phyloP scores from a whole-genome alignment of 1,140 invertebrate species.

The Orchestia grillus region DNA sequence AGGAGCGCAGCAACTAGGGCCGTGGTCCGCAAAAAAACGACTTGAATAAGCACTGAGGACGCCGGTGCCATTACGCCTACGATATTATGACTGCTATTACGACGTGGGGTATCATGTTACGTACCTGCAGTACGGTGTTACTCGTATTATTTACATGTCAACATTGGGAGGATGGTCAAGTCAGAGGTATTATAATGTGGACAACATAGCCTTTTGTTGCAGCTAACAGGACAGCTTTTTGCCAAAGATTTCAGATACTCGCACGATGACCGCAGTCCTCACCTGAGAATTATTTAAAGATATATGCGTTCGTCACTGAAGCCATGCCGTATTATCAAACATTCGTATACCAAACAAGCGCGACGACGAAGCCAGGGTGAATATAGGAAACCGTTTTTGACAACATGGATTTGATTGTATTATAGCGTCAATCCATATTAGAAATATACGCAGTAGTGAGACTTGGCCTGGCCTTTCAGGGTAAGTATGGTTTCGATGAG shows the following conservation, averaged over 20 bases:
- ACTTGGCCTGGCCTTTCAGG: too few species aligned
- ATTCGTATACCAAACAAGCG: too few species aligned
- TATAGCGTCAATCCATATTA: too few species aligned
- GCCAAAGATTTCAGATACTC: too few species aligned
- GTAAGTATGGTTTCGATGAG: too few species aligned
- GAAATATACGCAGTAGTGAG: too few species aligned
- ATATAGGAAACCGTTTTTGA: too few species aligned
- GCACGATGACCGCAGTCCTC: background rate
- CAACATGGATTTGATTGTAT: too few species aligned
- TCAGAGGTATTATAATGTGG: background rate
- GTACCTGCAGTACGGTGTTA: background rate
- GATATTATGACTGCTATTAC: background rate
- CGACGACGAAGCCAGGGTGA: too few species aligned
- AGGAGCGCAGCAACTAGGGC: slow-evolving; percentile 22
- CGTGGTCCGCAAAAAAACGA: background rate
- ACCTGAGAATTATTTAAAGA: background rate
- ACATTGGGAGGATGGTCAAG: background rate
- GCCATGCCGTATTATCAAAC: too few species aligned
- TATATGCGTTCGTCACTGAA: too few species aligned
- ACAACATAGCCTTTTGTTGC: background rate
- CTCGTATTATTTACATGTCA: background rate
- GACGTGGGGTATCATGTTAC: background rate
- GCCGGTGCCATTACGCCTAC: background rate
- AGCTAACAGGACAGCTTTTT: too few species aligned
- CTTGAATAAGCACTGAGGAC: background rate